These are phyloP conservation scores for Clinocottus analis DNA, from an alignment of 2,113 vertebrate genomes.

Conservation along the genomic window DNA sequence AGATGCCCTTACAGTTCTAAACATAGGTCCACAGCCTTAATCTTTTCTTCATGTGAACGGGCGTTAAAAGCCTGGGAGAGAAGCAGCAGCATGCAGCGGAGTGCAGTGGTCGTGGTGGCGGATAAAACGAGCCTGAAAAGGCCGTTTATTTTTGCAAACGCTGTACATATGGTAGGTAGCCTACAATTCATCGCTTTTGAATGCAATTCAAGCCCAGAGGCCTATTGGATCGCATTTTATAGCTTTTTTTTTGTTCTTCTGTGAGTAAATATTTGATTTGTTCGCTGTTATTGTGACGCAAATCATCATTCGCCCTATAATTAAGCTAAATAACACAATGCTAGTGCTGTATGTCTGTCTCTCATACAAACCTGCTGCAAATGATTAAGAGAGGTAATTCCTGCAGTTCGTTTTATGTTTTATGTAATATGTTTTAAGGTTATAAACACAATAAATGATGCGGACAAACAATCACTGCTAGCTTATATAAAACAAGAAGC, in stretches of 20 bases:
- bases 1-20: constrained; percentile 47
- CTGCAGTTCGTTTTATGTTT: constrained; percentile 2
- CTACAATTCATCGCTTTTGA: neutral
- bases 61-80: constrained; percentile 20
- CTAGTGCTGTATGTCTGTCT: neutral
- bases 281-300: constrained; percentile 5
- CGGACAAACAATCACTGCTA: neutral
- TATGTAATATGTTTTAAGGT: neutral
- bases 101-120: constrained; percentile 77
- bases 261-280: neutral
- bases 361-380: constrained; percentile 23
- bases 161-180: constrained; percentile 75
- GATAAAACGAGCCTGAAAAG: constrained; percentile 78
- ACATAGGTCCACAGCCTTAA: neutral
- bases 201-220: constrained; percentile 28
- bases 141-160: constrained; percentile 77
- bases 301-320: neutral
- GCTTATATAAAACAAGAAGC: neutral
- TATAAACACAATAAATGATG: neutral
- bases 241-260: neutral
- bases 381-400: neutral
- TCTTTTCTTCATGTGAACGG: constrained; percentile 34
- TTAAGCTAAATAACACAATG: neutral
- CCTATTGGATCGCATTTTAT: neutral
- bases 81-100: constrained; percentile 73